phyloP scores from a whole-genome alignment of 2,113 vertebrate genomes.

The Scytalopus superciliaris region DNA sequence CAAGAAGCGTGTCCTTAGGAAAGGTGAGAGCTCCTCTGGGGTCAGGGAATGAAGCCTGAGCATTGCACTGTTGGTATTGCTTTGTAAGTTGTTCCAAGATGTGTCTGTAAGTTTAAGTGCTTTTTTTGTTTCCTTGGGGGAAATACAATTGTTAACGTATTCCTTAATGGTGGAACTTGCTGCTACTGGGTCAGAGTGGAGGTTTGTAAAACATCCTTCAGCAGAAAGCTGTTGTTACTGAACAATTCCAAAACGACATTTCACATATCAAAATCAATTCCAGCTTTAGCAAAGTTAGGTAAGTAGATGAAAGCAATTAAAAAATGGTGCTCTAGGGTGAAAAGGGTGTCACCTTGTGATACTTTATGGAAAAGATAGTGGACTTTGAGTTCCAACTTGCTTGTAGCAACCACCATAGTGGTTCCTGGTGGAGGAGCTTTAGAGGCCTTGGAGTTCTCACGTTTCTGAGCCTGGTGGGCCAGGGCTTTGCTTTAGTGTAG shows the following conservation, averaged over 20 bases:
- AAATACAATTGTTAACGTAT: neutral
- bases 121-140: neutral
- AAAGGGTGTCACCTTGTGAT: neutral
- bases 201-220: neutral
- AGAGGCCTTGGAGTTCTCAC: neutral
- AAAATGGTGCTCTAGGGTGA: neutral
- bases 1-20: slow-evolving; percentile 95
- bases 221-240: neutral
- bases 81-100: neutral
- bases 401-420: neutral
- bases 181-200: neutral
- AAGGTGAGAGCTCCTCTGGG: slow-evolving; percentile 76
- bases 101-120: fast-evolving
- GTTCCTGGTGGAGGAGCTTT: neutral
- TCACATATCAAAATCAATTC: neutral
- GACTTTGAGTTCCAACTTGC: neutral
- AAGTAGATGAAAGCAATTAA: neutral
- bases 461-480: neutral
- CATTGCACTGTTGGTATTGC: no score
- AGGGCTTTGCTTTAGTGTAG: neutral
- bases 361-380: neutral
- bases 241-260: neutral
- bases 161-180: neutral
- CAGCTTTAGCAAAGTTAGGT: neutral
- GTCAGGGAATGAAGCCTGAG: neutral